These are phyloP conservation scores for Aldrovandia affinis DNA, from an alignment of 2,797 vertebrate species.

Conservation along the genomic window DNA sequence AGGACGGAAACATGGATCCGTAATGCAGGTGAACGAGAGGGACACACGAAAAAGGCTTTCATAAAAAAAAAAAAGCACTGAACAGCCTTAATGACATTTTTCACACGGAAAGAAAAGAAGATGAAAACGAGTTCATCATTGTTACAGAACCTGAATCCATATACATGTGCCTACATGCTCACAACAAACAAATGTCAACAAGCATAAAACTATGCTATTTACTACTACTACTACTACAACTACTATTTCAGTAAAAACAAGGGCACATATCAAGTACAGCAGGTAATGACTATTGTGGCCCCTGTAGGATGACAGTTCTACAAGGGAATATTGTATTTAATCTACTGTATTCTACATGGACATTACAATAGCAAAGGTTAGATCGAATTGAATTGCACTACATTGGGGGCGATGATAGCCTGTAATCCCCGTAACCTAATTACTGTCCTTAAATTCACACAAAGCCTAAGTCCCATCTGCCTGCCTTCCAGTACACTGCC, in stretches of 20 bases:
- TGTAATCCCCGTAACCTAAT: conserved; percentile 70
- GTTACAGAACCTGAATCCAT: neutral
- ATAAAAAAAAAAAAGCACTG: neutral
- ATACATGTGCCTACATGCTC: neutral
- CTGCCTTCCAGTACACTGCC: conserved; percentile 46
- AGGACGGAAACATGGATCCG: neutral
- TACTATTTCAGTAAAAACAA: neutral
- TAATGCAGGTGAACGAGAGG: neutral
- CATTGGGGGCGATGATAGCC: conserved; percentile 47
- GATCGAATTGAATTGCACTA: conserved; percentile 5
- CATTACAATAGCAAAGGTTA: conserved; percentile 10
- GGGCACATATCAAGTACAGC: neutral
- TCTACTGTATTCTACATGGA: neutral
- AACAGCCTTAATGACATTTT: neutral
- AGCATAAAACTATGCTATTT: neutral
- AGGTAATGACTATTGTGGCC: neutral
- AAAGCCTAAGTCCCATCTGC: conserved; percentile 40
- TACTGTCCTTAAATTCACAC: conserved; percentile 59
- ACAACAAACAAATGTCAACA: neutral
- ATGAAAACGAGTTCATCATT: neutral
- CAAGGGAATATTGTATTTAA: neutral
- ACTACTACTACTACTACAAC: neutral
- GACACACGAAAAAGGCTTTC: neutral
- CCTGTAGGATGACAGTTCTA: neutral
- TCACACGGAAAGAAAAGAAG: neutral